A percentile compares a stretch with the other conserved stretches of the same genome.
These are phyloP conservation scores for Bettongia penicillata DNA, from an alignment of 2,113 vertebrate species.

Conservation along the genomic window DNA sequence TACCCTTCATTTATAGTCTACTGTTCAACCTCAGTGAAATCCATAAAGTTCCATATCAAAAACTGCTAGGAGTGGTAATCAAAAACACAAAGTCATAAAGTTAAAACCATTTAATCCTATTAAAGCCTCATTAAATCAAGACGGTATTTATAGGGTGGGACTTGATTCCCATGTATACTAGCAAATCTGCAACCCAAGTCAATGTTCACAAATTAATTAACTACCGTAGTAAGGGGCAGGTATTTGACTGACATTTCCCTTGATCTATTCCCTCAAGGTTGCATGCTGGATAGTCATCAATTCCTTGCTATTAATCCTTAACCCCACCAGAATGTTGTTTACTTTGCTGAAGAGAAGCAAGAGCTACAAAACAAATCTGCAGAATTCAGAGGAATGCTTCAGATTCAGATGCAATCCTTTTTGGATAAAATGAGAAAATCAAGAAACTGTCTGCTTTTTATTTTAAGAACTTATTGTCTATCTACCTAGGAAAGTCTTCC, in stretches of 20 bases:
- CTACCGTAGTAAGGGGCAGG: conserved; percentile 64
- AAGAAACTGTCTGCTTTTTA: background rate
- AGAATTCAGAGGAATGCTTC: conserved; percentile 26
- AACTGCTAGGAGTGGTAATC: conserved; percentile 58
- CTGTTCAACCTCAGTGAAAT: conserved; percentile 63
- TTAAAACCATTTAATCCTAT: conserved; percentile 79
- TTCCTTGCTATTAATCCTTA: conserved; percentile 76
- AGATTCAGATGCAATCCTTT: conserved; percentile 9
- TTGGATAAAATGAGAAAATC: conserved; percentile 12
- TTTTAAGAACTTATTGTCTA: background rate
- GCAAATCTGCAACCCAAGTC: conserved; percentile 73
- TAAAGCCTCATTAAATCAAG: conserved; percentile 80
- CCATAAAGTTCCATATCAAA: conserved; percentile 61
- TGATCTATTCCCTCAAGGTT: conserved; percentile 75
- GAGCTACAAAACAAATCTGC: conserved; percentile 38
- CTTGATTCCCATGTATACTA: conserved; percentile 68
- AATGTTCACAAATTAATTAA: conserved; percentile 79
- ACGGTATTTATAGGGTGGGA: conserved; percentile 73
- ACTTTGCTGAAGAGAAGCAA: conserved; percentile 59
- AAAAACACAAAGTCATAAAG: conserved; percentile 80
- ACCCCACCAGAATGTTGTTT: conserved; percentile 66
- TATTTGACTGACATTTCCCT: conserved; percentile 73
- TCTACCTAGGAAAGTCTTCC: background rate
- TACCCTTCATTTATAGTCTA: conserved; percentile 39
- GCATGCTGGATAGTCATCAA: conserved; percentile 60